These are phyloP conservation scores for Aphidius ervi DNA, from an alignment of 1,140 invertebrate genomes.

Conservation along the genomic window DNA sequence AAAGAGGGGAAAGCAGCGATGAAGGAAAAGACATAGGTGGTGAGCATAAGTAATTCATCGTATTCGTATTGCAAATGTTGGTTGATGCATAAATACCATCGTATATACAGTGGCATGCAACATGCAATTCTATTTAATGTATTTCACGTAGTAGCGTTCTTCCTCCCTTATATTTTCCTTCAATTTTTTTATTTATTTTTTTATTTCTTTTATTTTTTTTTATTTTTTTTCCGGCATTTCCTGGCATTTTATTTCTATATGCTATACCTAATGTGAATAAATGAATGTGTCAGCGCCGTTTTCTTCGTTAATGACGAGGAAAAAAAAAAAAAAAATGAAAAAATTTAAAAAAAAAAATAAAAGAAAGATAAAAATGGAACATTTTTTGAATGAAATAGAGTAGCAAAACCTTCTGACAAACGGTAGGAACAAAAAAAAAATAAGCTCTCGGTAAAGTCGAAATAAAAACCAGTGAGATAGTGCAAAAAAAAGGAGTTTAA, in stretches of 20 bases:
- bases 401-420: neutral
- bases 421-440: neutral
- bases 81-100: conserved; percentile 18
- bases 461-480: neutral
- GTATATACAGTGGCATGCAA: conserved; percentile 5
- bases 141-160: neutral
- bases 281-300: conserved; percentile 27
- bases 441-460: neutral
- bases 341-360: conserved; percentile 26
- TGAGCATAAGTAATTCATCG: conserved; percentile 24
- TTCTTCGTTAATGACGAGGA: conserved; percentile 31
- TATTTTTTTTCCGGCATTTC: no score
- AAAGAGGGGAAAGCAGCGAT: neutral
- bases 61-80: conserved; percentile 3
- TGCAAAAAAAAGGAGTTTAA: neutral
- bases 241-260: conserved; percentile 3
- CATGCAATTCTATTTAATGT: conserved; percentile 5
- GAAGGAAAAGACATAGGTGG: conserved; percentile 10
- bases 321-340: conserved; percentile 9
- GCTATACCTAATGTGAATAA: conserved; percentile 32
- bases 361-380: conserved; percentile 12
- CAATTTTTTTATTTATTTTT: conserved; percentile 11
- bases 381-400: conserved; percentile 2
- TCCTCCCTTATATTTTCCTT: conserved; percentile 2
- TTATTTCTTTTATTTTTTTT: conserved; percentile 4